These are phyloP conservation scores for Balaeniceps rex DNA, from an alignment of 2,113 vertebrate species.

Conservation along the genomic window DNA sequence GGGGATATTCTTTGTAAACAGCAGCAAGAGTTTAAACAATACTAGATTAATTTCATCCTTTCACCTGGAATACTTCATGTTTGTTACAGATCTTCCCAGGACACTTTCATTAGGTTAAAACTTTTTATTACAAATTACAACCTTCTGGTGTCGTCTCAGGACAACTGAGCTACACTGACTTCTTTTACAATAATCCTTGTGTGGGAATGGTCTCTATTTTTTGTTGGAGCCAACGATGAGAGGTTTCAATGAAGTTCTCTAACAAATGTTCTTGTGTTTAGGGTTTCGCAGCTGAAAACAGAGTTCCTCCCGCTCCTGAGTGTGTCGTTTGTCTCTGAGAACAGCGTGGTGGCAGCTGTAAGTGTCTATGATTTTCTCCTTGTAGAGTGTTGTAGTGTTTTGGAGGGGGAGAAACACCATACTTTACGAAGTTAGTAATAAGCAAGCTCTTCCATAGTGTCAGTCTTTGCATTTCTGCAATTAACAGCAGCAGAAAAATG, in stretches of 20 bases:
- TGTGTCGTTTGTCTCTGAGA: constrained; percentile 95
- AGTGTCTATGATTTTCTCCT: constrained; percentile 62
- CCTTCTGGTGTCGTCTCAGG: background rate
- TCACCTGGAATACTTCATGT: background rate
- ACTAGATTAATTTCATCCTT: background rate
- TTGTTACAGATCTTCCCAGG: background rate
- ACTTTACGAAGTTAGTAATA: background rate
- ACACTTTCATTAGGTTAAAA: background rate
- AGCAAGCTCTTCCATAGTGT: background rate
- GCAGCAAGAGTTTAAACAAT: background rate
- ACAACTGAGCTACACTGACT: background rate
- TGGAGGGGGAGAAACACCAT: background rate
- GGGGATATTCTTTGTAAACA: background rate
- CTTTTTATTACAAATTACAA: background rate
- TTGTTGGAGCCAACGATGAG: background rate
- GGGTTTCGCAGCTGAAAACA: constrained; percentile 95
- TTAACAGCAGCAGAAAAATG: background rate
- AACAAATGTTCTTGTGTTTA: constrained; percentile 71
- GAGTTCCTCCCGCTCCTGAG: constrained; percentile 97
- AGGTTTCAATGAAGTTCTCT: background rate
- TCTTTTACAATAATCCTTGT: background rate
- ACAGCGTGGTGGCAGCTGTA: constrained; percentile 95
- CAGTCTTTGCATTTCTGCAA: background rate
- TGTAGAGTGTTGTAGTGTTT: background rate
- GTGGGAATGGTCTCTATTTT: background rate